Conservation (phyloP, 2,888 invertebrate species). For the Beris chalybata region DNA sequence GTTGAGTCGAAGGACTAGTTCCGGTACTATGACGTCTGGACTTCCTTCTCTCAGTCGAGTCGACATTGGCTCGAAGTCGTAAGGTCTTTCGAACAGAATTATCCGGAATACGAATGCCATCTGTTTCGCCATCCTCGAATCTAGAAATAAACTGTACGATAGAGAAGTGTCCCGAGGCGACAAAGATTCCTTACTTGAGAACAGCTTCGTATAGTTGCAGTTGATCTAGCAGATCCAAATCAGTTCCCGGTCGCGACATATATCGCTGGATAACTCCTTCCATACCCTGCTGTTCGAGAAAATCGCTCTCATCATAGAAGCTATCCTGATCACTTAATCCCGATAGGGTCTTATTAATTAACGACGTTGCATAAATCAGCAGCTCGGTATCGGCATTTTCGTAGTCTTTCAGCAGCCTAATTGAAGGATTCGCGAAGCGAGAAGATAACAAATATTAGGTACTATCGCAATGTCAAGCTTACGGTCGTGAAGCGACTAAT, state of each 20-base stretch:
- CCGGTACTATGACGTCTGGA: slow-evolving; percentile 76
- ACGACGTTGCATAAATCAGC: slow-evolving; percentile 91
- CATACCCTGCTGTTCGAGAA: slow-evolving; percentile 91
- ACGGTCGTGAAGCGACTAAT: not conserved
- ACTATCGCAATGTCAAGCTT: not conserved
- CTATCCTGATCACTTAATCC: slow-evolving; percentile 93
- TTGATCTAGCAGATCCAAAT: slow-evolving; percentile 89
- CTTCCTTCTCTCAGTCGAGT: slow-evolving; percentile 72
- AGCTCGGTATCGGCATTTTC: slow-evolving; percentile 97
- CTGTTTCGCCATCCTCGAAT: slow-evolving; percentile 60
- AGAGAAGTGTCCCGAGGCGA: slow-evolving; percentile 62
- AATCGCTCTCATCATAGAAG: slow-evolving; percentile 96
- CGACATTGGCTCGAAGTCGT: slow-evolving; percentile 64
- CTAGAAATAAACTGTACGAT: slow-evolving; percentile 39
- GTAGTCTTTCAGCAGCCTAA: slow-evolving; percentile 87
- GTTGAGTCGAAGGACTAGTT: slow-evolving; percentile 59
- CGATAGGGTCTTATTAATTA: slow-evolving; percentile 93
- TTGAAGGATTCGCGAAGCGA: not conserved
- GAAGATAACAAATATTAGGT: not conserved
- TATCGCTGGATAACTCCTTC: slow-evolving; percentile 84
- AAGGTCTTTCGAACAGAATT: slow-evolving; percentile 74
- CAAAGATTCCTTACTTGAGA: slow-evolving; percentile 68
- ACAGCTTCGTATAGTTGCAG: slow-evolving; percentile 95
- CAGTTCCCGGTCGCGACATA: slow-evolving; percentile 90
- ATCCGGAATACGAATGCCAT: slow-evolving; percentile 63